Evolutionary conservation across 2,113 vertebrate species (phyloP), one percentile per base, ranked within the genome.

Genomic region (Chaetodon auriga): DNA sequence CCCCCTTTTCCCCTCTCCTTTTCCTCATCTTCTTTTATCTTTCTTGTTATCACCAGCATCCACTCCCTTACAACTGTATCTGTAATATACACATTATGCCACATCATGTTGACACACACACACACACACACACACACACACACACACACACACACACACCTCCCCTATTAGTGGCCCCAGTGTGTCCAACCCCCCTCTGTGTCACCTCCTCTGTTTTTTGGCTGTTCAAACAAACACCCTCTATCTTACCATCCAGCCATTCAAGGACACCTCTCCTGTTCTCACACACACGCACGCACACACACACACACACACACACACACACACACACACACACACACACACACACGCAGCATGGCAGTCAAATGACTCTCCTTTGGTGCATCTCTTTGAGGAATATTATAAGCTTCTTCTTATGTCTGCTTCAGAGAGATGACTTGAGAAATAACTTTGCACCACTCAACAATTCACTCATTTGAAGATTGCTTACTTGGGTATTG

Each of bases 201-300:
- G 78, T 66, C 83, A 80, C 85, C 81, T 82, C 83, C 70, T 80
- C 78, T 80, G 78, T 86, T 78, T 90, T 68, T 86, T 83, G 81
- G 87, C 79, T 88, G 68, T 80, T 91, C 81, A 91, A 86, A 91
- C 79, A 82, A 86, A 84, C 19, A 78, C 57, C 83, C 81, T 91
- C 83, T 84, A 84, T 87, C 63, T 89, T 78, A 66, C 81, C 78
- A 87, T 79, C 80, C 80, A 87, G 75, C 78, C 83, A 64, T 82
- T 84, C 90, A 91, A 91, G 90, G 90, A 86, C 90, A 78, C 68
- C 54, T 58, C 36, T 54, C 70, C 51, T 30, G 4, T 54, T 36
- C 36, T 41, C 51, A 53, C 54, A 54, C 74, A 63, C 43, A 63
- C 75, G 60, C 71, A 75, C 45, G 48, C 68, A 36, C 70, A n/a